phyloP scores from a whole-genome alignment of 2,113 vertebrate species.

The Psittacara wagleri region DNA sequence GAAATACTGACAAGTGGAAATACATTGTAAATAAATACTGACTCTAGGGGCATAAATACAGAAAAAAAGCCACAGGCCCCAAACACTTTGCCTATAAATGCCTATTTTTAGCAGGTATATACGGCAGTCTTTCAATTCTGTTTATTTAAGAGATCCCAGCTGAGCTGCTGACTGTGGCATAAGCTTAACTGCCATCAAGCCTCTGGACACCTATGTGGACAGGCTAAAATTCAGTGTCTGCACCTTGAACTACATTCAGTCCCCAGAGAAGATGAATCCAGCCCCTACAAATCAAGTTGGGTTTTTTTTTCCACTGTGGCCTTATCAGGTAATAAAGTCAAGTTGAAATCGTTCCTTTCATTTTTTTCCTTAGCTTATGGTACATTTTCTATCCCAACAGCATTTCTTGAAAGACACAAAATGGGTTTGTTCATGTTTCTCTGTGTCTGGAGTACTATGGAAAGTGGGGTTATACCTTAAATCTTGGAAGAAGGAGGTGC shows the following conservation, averaged over 20 bases:
- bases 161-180: background rate
- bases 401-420: background rate
- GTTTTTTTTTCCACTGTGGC: background rate
- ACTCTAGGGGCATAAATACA: background rate
- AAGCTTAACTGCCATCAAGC: background rate
- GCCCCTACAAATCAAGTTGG: background rate
- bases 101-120: background rate
- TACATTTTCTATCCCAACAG: background rate
- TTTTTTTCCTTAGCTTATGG: background rate
- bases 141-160: slow-evolving; percentile 7
- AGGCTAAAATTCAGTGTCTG: background rate
- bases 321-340: background rate
- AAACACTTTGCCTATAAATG: background rate
- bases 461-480: background rate
- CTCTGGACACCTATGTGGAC: background rate
- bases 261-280: background rate
- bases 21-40: background rate
- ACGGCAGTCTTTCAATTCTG: background rate
- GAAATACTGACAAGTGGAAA: background rate
- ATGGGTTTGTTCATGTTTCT: background rate
- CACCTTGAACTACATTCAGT: background rate
- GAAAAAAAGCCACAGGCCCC: background rate
- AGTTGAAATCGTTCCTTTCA: background rate
- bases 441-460: background rate
- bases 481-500: background rate